Base-by-base conservation (phyloP, 2,888 invertebrate species). In the Metalampra italica region DNA sequence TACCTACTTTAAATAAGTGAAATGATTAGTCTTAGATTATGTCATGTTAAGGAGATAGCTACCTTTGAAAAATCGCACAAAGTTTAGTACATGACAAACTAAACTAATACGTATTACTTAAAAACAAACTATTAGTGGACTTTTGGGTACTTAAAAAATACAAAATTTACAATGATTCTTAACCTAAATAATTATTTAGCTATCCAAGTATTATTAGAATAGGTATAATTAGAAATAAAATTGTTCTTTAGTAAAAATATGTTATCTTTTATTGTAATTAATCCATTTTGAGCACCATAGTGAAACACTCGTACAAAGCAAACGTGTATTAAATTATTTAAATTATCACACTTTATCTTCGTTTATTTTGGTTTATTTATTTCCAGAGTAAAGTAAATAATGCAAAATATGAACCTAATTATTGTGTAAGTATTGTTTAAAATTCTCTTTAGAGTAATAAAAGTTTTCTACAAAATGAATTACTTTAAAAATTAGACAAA, bases 11-110 rank as follows among this genome's bases (percentile, higher is more conserved):
- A 66, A 60, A 57, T 57, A 45, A 49, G 47, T 51, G 48, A 49
- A 48, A 59, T 54, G 51, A 60, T 66, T 68, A 65, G 64, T 68
- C 68, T 71, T 68, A 72, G 50, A 57, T 55, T 69, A 69, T 71
- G 75, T 72, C 75, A 75, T 71, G 70, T 72, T 68, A 59, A 54
- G 50, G 65, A 68, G 66, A 71, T 68, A 74, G 71, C 70, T 72
- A 74, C 67, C 66, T 52, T 66, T 64, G 45, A 55, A 58, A 57
- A 39, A 61, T 56, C 49, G 37, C 36, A 49, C 22, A 44, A 38
- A 45, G 64, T 68, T 73, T 75, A 71, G 71, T 58, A 71, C 75
- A 75, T 75, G 72, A 75, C 75, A 57, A 66, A 71, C 71, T 72
- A 70, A 74, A 58, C 54, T 36, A 50, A 44, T 47, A 30, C n/a